Percentiles rank a stretch among this genome's conserved stretches.
These are phyloP conservation scores for Linurgus olivaceus DNA, from an alignment of 2,797 vertebrate genomes.

Conservation along the genomic window DNA sequence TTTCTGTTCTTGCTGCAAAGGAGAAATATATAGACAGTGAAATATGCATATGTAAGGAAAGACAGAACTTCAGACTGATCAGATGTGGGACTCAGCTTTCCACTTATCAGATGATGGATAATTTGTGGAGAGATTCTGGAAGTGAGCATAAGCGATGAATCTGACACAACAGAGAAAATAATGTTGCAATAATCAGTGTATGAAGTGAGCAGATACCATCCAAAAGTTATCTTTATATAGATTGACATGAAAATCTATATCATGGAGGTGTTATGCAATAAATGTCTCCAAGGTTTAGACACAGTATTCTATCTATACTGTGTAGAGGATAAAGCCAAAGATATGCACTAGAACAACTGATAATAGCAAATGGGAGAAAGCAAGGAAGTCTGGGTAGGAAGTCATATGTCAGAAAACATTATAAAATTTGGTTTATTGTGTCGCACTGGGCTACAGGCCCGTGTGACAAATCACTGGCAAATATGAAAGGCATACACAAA, in stretches of 20 bases:
- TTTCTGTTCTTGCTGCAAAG: background rate
- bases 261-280: background rate
- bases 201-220: background rate
- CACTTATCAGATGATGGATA: background rate
- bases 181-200: background rate
- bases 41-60: background rate
- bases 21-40: background rate
- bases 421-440: accelerated
- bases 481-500: background rate
- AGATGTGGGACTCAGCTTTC: background rate
- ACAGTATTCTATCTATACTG: background rate
- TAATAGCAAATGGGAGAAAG: background rate
- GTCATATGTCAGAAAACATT: background rate
- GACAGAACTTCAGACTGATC: background rate
- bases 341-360: background rate
- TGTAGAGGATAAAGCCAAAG: background rate
- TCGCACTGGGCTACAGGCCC: accelerated
- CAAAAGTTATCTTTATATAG: constrained; percentile 16
- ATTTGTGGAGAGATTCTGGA: background rate
- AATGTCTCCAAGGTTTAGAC: background rate
- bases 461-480: background rate
- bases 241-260: constrained; percentile 18
- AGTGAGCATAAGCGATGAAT: background rate
- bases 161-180: background rate
- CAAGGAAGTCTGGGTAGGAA: background rate